Conservation (phyloP, 2,113 vertebrate genomes). For the Hemibagrus wyckioides region DNA sequence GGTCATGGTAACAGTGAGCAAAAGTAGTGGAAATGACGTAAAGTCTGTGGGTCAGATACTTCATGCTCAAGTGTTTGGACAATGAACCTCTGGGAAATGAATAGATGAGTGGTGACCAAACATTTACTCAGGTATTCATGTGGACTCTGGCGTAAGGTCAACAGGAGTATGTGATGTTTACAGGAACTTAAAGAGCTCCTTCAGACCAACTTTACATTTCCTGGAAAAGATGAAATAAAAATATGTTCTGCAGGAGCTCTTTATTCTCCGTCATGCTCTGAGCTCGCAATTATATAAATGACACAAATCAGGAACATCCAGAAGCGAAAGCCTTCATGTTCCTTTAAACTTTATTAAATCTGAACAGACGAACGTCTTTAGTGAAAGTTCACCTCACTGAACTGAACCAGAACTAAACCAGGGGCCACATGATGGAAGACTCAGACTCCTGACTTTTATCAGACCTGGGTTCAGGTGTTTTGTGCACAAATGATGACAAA, state of each 20-base stretch:
- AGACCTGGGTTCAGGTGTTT: neutral
- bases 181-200: neutral
- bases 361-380: neutral
- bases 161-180: neutral
- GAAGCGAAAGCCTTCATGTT: neutral
- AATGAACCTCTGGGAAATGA: neutral
- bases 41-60: too few species aligned
- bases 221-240: neutral
- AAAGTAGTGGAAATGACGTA: too few species aligned
- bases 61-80: neutral
- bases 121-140: neutral
- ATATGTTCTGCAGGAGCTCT: neutral
- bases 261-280: neutral
- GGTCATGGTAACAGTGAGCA: too few species aligned
- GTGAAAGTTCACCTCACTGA: neutral
- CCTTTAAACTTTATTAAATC: neutral
- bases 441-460: too few species aligned
- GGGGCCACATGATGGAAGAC: neutral
- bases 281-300: neutral
- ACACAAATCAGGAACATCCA: neutral
- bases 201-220: neutral
- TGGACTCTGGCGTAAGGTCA: neutral
- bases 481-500: too few species aligned
- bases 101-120: neutral
- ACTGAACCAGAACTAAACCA: neutral